Base-by-base conservation (phyloP, 2,888 invertebrate species). In the Diarsia dahlii region DNA sequence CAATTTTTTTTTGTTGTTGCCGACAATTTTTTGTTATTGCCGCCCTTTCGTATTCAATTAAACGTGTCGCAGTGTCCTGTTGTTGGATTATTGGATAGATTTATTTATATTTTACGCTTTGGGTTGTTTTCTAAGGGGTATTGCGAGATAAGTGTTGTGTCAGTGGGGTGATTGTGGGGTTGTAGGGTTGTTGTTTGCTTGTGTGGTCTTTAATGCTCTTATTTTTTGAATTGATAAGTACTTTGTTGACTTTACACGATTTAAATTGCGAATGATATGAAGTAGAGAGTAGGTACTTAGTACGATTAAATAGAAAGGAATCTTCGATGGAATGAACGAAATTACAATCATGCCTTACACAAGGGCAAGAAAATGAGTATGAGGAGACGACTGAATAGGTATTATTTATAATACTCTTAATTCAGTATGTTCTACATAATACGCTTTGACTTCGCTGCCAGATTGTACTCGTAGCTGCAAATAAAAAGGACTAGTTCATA, bases 1-100 rank as follows among this genome's bases (percentile, higher is more conserved):
- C 68, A 64, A 75, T 82, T 82, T 81, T 81, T 28, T 84, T 80
- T 39, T 39, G 39, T 39, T 13, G 82, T 88, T 67, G 82, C 78
- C 28, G 50, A 77, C 68, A 64, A 75, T 82, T 82, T 81, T 80
- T 39, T 39, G 39, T 39, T 71, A 85, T 82, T 71, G 73, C 63
- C 60, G 67, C 74, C 74, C 74, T 73, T 71, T 77, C 79, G 75
- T 79, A 85, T 87, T 84, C 84, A 88, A 88, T 88, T 87, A 87
- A 80, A 88, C 78, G 76, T 79, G 80, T 52, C 65, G 62, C 34
- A 67, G 72, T 46, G 56, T 28, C 45, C 65, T 79, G 74, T 72
- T 82, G 79, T 77, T 58, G 81, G 74, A 73, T 84, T 88, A 80
- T 76, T 76, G 80, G 74, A 82, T 74, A 76, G 88, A 87, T 86